Conservation (phyloP, 2,113 vertebrate species). For the Reinhardtius hippoglossoides region DNA sequence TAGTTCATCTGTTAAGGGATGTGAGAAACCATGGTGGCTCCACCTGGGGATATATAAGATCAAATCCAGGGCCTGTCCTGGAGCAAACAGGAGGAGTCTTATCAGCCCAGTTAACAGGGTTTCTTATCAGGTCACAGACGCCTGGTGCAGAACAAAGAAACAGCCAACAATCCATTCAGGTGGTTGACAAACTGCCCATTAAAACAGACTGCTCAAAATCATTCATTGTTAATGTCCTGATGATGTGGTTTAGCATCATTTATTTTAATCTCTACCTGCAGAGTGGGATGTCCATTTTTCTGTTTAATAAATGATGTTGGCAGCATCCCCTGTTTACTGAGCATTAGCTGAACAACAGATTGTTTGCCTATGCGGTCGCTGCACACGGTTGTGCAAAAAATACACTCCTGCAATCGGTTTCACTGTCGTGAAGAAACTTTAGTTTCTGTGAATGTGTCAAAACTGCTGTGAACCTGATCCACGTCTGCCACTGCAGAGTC, state of each 20-base stretch:
- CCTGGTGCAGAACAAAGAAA: neutral
- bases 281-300: neutral
- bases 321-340: neutral
- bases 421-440: neutral
- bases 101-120: neutral
- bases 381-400: too few species aligned
- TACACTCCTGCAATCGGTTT: neutral
- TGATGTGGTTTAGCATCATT: neutral
- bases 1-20: neutral
- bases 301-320: conserved; percentile 11
- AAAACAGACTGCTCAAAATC: conserved; percentile 3
- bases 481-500: neutral
- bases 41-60: neutral
- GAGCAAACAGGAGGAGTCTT: neutral
- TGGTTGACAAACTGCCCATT: neutral
- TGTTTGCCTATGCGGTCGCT: neutral
- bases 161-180: neutral
- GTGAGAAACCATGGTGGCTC: neutral
- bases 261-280: conserved; percentile 5
- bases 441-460: neutral
- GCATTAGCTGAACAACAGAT: conserved; percentile 6
- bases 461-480: neutral
- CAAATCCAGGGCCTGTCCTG: neutral
- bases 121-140: neutral
- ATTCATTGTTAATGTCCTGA: neutral